phyloP scores from a whole-genome alignment of 2,113 vertebrate genomes.

The Crotalus horridus region DNA sequence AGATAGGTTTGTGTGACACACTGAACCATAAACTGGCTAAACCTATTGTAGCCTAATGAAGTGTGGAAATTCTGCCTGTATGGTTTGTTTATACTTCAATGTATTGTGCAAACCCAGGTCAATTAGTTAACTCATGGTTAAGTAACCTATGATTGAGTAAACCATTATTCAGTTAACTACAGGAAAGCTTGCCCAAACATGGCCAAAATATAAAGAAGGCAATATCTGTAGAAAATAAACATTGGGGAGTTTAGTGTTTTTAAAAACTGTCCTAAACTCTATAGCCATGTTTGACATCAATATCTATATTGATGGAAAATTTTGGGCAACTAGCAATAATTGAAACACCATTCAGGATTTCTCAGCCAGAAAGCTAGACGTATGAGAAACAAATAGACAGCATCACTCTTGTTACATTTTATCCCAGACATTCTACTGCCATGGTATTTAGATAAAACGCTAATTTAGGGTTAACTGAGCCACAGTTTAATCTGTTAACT shows the following conservation, averaged over 20 bases:
- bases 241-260: background rate
- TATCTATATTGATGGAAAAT: background rate
- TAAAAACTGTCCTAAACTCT: background rate
- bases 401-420: background rate
- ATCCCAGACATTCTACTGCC: background rate
- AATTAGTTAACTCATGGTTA: background rate
- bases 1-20: background rate
- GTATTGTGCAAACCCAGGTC: background rate
- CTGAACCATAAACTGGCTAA: background rate
- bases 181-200: background rate
- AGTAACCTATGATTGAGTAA: background rate
- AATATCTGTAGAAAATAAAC: background rate
- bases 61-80: background rate
- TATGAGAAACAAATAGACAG: background rate
- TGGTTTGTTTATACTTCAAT: background rate
- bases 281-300: background rate
- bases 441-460: background rate
- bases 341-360: background rate
- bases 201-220: background rate
- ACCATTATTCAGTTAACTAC: background rate
- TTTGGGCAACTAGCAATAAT: background rate
- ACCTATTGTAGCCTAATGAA: background rate
- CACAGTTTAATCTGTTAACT: background rate
- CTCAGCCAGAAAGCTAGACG: background rate
- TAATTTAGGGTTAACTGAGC: background rate